phyloP scores from a whole-genome alignment of 2,113 vertebrate species.

The Acanthochromis polyacanthus region DNA sequence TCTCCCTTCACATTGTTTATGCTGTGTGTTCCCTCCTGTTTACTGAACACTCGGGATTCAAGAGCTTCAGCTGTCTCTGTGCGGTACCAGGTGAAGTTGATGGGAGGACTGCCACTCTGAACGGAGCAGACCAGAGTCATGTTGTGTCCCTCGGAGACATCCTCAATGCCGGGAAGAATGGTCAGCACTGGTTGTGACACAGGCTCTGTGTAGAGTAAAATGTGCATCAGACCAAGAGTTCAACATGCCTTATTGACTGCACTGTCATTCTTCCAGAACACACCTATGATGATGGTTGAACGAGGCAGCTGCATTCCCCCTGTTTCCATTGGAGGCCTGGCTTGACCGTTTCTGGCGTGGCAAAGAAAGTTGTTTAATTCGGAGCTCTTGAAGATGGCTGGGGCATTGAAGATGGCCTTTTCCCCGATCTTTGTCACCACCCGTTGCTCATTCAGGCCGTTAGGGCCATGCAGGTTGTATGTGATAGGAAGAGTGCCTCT shows the following conservation, averaged over 20 bases:
- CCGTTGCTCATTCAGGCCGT: fast-evolving
- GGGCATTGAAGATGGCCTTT: slow-evolving; percentile 67
- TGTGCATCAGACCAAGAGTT: background rate
- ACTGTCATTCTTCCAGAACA: background rate
- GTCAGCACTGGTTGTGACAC: slow-evolving; percentile 69
- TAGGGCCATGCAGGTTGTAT: slow-evolving; percentile 58
- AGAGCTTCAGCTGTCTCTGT: background rate
- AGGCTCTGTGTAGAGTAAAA: slow-evolving; percentile 63
- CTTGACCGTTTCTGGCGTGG: slow-evolving; percentile 48
- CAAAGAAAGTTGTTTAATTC: slow-evolving; percentile 64
- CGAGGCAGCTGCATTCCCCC: slow-evolving; percentile 11
- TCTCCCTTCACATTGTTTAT: slow-evolving; percentile 47
- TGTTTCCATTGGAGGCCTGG: fast-evolving
- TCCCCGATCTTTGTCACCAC: slow-evolving; percentile 21
- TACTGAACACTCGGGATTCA: background rate
- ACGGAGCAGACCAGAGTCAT: slow-evolving; percentile 71
- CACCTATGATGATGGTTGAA: slow-evolving; percentile 73
- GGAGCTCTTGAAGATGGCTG: slow-evolving; percentile 46
- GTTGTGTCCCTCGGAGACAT: slow-evolving; percentile 69
- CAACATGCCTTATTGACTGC: background rate
- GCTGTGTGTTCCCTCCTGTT: background rate
- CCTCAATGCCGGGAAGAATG: background rate
- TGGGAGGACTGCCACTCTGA: slow-evolving; percentile 68
- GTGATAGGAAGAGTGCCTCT: slow-evolving; percentile 74
- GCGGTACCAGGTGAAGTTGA: slow-evolving; percentile 79